phyloP scores from a whole-genome alignment of 1,140 invertebrate species.

The Drosophila equinoxialis region DNA sequence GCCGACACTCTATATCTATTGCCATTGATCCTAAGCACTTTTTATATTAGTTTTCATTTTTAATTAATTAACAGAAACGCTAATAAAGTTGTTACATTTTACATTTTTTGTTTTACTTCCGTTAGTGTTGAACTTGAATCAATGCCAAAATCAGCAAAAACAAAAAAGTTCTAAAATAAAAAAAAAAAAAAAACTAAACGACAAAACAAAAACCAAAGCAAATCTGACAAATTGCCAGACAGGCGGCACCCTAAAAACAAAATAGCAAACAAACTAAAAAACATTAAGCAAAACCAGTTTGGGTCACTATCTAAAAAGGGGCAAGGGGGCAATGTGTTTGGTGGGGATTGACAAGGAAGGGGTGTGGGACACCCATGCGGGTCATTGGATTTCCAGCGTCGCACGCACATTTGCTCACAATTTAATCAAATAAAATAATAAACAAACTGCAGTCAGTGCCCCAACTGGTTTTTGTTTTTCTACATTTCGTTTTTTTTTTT shows the following conservation, averaged over 20 bases:
- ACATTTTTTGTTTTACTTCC: slow-evolving; percentile 44
- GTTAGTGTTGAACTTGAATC: slow-evolving; percentile 71
- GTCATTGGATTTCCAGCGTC: slow-evolving; percentile 76
- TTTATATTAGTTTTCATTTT: slow-evolving; percentile 73
- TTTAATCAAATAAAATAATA: slow-evolving; percentile 76
- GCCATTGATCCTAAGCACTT: slow-evolving; percentile 29
- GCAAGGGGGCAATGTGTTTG: neutral
- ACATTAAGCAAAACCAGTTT: slow-evolving; percentile 47
- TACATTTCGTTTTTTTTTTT: neutral
- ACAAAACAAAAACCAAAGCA: slow-evolving; percentile 29
- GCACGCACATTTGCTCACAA: slow-evolving; percentile 71
- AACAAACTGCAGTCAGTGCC: slow-evolving; percentile 33
- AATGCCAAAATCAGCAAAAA: slow-evolving; percentile 66
- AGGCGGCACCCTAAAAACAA: slow-evolving; percentile 59
- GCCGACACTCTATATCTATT: slow-evolving; percentile 7
- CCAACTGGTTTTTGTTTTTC: slow-evolving; percentile 55
- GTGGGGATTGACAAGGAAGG: too few relatives aligned
- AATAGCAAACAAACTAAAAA: neutral
- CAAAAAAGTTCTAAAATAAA: slow-evolving; percentile 43
- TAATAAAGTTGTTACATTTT: slow-evolving; percentile 39
- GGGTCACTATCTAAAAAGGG: slow-evolving; percentile 9
- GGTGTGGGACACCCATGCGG: slow-evolving; percentile 54
- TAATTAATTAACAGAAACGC: slow-evolving; percentile 49
- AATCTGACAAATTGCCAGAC: slow-evolving; percentile 56
- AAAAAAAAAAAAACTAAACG: slow-evolving; percentile 24